Percentiles rank a stretch among this genome's conserved stretches.
These are phyloP conservation scores for Dynastes grantii DNA, from an alignment of 2,888 invertebrate genomes.

Conservation along the genomic window DNA sequence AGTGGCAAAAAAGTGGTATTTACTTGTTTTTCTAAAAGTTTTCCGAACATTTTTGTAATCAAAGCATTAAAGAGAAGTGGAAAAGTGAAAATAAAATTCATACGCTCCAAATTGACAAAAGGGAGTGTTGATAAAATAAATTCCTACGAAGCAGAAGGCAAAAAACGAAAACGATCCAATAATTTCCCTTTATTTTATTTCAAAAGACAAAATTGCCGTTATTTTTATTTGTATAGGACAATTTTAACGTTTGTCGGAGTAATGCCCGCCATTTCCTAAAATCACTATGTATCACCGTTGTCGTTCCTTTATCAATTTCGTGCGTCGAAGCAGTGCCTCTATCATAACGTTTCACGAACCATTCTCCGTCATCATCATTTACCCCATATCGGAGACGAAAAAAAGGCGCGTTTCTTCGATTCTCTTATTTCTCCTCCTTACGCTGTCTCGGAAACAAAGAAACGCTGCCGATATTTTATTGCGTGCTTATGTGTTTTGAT, in stretches of 20 bases:
- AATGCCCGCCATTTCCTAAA: conserved; percentile 14
- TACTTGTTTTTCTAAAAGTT: too few species aligned
- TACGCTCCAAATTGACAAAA: too few species aligned
- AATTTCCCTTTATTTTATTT: too few species aligned
- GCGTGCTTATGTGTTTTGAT: conserved; percentile 45
- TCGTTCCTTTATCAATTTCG: conserved; percentile 36
- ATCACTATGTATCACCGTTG: conserved; percentile 29
- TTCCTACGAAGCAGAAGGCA: too few species aligned
- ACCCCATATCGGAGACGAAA: not conserved
- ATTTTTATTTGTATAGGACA: conserved; percentile 5
- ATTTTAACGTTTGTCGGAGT: not conserved
- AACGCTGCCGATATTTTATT: conserved; percentile 41
- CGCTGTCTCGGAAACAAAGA: conserved; percentile 22
- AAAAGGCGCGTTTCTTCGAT: not conserved
- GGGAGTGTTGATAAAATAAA: too few species aligned
- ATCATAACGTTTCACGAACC: conserved; percentile 40
- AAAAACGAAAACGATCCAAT: too few species aligned
- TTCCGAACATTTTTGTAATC: too few species aligned
- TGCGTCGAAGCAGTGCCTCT: conserved; percentile 1
- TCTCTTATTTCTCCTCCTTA: not conserved
- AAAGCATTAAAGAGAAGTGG: too few species aligned
- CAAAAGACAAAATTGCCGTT: conserved; percentile 7
- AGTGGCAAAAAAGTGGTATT: too few species aligned
- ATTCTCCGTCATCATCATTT: conserved; percentile 32
- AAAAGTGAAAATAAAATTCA: too few species aligned